These are phyloP conservation scores for Tychaedon coryphoeus DNA, from an alignment of 2,113 vertebrate genomes.

Conservation along the genomic window DNA sequence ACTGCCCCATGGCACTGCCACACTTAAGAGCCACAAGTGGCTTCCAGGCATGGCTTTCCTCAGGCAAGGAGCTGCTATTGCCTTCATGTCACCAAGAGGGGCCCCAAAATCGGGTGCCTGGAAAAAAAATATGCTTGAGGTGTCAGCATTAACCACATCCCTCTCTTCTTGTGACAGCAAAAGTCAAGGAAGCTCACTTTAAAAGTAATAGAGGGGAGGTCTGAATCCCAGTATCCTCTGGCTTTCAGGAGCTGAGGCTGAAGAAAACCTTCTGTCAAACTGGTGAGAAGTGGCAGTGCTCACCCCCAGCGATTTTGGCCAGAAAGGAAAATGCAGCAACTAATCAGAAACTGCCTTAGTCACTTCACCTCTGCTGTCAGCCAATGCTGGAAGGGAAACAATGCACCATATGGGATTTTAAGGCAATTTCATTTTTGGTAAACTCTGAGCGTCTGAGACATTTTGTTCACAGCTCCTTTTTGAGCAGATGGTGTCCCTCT, in stretches of 20 bases:
- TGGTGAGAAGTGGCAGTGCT: not conserved
- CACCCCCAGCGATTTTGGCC: not conserved
- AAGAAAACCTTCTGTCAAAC: not conserved
- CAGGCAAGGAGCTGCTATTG: not conserved
- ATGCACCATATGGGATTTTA: slow-evolving; percentile 20
- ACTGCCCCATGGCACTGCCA: not conserved
- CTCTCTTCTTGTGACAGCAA: not conserved
- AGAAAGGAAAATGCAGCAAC: not conserved
- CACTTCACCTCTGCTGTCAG: not conserved
- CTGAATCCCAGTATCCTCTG: not conserved
- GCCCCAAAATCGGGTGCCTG: not conserved
- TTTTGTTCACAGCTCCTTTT: slow-evolving; percentile 34
- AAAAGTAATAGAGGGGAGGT: not conserved
- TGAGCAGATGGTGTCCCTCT: slow-evolving; percentile 24
- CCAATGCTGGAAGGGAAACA: slow-evolving; percentile 12
- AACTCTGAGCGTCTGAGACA: slow-evolving; percentile 6
- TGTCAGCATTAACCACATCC: not conserved
- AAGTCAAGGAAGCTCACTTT: not conserved
- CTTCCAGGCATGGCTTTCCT: not conserved
- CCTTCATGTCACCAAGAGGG: not conserved
- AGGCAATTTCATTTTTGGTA: slow-evolving; percentile 4
- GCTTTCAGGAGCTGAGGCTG: not conserved
- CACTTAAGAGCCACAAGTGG: not conserved
- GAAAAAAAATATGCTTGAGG: not conserved
- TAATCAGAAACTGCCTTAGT: not conserved